phyloP scores from a whole-genome alignment of 2,888 invertebrate genomes.

The Polyommatus icarus region DNA sequence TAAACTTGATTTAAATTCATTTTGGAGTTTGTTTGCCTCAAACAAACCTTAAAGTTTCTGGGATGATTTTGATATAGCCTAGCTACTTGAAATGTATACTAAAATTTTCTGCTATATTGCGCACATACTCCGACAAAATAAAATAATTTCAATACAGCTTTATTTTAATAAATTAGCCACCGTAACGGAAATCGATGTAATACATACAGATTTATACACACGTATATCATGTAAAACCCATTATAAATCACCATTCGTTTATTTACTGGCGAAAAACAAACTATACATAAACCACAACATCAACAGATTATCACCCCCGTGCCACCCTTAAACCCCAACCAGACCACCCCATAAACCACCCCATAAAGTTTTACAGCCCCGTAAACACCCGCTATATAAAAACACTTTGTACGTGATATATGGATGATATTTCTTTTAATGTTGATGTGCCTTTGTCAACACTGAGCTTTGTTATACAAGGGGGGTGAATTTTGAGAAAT shows the following conservation, averaged over 20 bases:
- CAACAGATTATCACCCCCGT: constrained; percentile 23
- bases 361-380: constrained; percentile 25
- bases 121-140: not conserved
- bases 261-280: constrained; percentile 18
- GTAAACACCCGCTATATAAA: constrained; percentile 10
- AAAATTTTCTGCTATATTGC: no score
- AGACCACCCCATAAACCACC: constrained; percentile 17
- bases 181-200: not conserved
- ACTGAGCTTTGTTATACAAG: not conserved
- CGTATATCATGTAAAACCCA: not conserved
- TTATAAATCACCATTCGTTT: not conserved
- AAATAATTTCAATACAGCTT: not conserved
- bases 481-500: not conserved
- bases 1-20: no score
- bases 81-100: no score
- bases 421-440: constrained; percentile 25
- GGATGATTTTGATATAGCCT: no score
- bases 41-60: no score
- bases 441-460: not conserved
- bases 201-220: not conserved
- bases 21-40: no score
- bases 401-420: constrained; percentile 26
- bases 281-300: constrained; percentile 22
- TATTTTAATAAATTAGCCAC: not conserved
- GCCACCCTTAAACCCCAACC: not conserved